Conservation (phyloP, 2,797 vertebrate genomes). For the Carapus acus region DNA sequence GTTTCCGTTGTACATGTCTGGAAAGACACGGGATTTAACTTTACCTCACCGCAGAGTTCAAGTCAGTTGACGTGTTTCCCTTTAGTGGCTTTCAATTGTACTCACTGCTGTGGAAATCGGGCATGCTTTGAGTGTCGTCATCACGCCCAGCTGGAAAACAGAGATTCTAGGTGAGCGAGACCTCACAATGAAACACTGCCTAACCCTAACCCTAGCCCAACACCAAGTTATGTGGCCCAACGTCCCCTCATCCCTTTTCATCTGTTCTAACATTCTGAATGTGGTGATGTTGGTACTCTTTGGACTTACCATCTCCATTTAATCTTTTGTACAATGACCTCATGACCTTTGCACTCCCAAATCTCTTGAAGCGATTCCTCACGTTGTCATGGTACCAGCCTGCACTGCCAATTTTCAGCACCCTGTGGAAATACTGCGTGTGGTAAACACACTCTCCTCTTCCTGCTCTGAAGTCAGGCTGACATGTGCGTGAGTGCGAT, state of each 20-base stretch:
- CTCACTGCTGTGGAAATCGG: slow-evolving; percentile 71
- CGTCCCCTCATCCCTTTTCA: too few relatives aligned
- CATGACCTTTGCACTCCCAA: slow-evolving; percentile 92
- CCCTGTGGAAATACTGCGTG: slow-evolving; percentile 68
- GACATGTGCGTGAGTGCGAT: too few relatives aligned
- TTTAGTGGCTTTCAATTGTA: slow-evolving; percentile 8
- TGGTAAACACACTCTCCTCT: too few relatives aligned
- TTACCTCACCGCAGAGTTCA: background rate
- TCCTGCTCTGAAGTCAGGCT: too few relatives aligned
- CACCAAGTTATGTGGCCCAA: too few relatives aligned
- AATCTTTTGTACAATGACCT: slow-evolving; percentile 84
- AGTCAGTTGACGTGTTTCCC: too few relatives aligned
- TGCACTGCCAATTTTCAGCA: slow-evolving; percentile 82
- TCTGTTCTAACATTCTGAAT: too few relatives aligned
- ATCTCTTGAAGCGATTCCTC: slow-evolving; percentile 85
- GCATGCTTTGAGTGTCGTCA: slow-evolving; percentile 74
- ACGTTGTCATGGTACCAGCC: slow-evolving; percentile 91
- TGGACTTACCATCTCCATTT: slow-evolving; percentile 69
- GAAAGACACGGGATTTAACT: background rate
- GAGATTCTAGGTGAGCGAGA: too few relatives aligned
- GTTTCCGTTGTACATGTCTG: slow-evolving; percentile 60
- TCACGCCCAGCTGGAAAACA: slow-evolving; percentile 61
- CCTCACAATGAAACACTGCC: too few relatives aligned
- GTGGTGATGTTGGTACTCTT: too few relatives aligned
- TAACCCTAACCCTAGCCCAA: too few relatives aligned